A percentile compares a stretch with the other conserved stretches of the same genome.
Evolutionary conservation across 2,797 vertebrate species (phyloP).

Genomic region (Myotis daubentonii): DNA sequence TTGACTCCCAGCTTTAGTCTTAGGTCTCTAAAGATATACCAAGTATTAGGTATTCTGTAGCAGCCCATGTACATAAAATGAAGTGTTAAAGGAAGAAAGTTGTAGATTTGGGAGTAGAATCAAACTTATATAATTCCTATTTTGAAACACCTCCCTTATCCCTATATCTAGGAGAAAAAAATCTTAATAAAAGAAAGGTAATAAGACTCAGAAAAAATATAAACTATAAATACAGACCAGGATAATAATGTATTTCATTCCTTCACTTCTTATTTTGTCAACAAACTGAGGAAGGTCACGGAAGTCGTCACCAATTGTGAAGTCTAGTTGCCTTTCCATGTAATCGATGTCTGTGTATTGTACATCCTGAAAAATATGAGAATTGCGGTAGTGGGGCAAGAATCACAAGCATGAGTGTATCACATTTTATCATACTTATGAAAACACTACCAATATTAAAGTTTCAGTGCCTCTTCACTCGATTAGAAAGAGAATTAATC

Average conservation of each 20-base stretch:
- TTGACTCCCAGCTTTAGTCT: background rate
- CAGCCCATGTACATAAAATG: background rate
- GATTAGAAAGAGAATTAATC: background rate
- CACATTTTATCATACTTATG: background rate
- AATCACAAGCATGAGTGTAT: background rate
- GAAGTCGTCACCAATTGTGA: conserved; percentile 88
- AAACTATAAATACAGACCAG: conserved; percentile 87
- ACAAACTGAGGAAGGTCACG: conserved; percentile 87
- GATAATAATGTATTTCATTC: conserved; percentile 95
- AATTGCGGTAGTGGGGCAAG: background rate
- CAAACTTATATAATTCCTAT: background rate
- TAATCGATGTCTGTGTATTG: conserved; percentile 96
- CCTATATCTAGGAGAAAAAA: background rate
- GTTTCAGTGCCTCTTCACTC: background rate
- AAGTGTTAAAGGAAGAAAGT: background rate
- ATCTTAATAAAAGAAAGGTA: background rate
- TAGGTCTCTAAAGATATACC: background rate
- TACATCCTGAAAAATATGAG: conserved; percentile 89
- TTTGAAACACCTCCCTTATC: background rate
- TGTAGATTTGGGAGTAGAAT: background rate
- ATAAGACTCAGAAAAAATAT: background rate
- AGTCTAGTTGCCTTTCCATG: conserved; percentile 94
- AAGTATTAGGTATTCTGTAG: background rate
- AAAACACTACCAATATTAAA: background rate
- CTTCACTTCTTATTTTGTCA: conserved; percentile 88